These are phyloP conservation scores for Lates japonicus DNA, from an alignment of 2,797 vertebrate species.

Conservation along the genomic window DNA sequence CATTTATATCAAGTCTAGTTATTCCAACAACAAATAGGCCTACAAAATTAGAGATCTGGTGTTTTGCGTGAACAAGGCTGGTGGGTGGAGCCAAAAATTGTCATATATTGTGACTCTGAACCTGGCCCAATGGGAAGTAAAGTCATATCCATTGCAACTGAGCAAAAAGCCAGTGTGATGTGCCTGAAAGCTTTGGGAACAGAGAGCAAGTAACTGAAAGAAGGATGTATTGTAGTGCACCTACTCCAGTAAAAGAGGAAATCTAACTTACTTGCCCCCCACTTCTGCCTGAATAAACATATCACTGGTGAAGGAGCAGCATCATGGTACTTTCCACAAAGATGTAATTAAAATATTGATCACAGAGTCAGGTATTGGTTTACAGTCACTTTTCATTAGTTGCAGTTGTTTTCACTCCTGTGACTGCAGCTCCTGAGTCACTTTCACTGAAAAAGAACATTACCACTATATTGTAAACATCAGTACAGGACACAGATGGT, in stretches of 20 bases:
- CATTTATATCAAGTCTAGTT: no score
- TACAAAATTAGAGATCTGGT: no score
- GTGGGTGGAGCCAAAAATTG: no score
- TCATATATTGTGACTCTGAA: no score
- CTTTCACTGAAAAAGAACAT: slow-evolving; percentile 86
- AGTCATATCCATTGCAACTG: no score
- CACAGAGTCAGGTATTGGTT: slow-evolving; percentile 87
- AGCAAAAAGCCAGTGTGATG: no score
- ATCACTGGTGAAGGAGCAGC: slow-evolving; percentile 22
- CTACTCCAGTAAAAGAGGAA: neutral
- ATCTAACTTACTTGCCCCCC: slow-evolving; percentile 1
- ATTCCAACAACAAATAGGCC: no score
- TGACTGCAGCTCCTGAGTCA: slow-evolving; percentile 84
- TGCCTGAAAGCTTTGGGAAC: no score
- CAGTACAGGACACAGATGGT: neutral
- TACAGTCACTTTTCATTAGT: slow-evolving; percentile 90
- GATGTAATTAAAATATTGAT: slow-evolving; percentile 92
- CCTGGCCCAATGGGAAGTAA: no score
- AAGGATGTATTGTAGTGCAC: no score
- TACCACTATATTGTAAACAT: slow-evolving; percentile 1
- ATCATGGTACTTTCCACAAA: slow-evolving; percentile 73
- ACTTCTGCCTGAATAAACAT: slow-evolving; percentile 27
- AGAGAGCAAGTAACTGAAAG: no score
- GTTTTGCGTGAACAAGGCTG: no score
- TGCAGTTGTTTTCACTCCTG: slow-evolving; percentile 89